These are phyloP conservation scores for Numida meleagris DNA, from an alignment of 2,113 vertebrate species.

Conservation along the genomic window DNA sequence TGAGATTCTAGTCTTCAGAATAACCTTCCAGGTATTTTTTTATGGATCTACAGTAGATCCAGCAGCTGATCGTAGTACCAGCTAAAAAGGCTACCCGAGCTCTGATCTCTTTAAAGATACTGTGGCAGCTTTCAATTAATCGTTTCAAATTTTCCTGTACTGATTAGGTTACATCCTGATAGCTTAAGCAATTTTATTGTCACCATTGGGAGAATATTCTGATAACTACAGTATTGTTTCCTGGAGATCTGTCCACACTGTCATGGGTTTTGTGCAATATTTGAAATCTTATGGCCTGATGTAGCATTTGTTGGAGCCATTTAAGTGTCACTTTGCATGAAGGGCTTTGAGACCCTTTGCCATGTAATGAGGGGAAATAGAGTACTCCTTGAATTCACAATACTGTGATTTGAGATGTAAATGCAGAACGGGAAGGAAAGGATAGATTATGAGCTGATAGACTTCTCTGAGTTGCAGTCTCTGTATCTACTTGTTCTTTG, in stretches of 20 bases:
- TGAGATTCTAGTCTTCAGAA: background rate
- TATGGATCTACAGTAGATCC: background rate
- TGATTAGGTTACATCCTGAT: background rate
- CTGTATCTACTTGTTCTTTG: background rate
- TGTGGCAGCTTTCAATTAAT: background rate
- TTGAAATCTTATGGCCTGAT: background rate
- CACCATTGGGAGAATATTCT: background rate
- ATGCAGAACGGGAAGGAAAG: background rate
- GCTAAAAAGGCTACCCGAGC: background rate
- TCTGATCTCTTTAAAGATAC: background rate
- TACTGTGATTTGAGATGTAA: background rate
- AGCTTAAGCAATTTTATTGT: background rate
- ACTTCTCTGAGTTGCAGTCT: background rate
- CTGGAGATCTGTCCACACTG: background rate
- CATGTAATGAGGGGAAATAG: background rate
- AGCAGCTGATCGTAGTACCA: background rate
- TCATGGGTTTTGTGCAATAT: accelerated
- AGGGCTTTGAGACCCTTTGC: background rate
- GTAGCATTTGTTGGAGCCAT: background rate
- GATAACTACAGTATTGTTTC: background rate
- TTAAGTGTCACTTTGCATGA: background rate
- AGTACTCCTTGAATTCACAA: background rate
- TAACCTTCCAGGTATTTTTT: background rate
- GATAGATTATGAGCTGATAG: background rate
- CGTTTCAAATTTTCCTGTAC: background rate